These are phyloP conservation scores for Enteromius viviparus DNA, from an alignment of 2,797 vertebrate genomes.

Conservation along the genomic window DNA sequence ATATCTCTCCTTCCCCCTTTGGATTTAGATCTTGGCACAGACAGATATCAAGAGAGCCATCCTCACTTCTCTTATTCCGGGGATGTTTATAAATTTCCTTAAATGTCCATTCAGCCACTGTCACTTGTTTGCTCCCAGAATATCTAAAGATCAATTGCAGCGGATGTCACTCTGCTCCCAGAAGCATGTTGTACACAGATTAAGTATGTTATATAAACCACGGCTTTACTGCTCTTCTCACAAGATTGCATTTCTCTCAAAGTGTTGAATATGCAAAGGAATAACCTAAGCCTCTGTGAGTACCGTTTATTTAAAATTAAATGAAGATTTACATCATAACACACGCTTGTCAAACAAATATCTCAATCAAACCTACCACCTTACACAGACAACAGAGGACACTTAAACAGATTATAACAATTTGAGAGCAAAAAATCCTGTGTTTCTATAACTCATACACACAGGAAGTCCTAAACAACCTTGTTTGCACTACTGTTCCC, in stretches of 20 bases:
- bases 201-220: constrained; percentile 38
- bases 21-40: constrained; percentile 52
- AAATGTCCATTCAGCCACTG: constrained; percentile 51
- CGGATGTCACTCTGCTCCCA: constrained; percentile 44
- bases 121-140: constrained; percentile 52
- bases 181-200: constrained; percentile 43
- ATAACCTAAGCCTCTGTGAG: neutral
- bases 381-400: neutral
- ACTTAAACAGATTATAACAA: neutral
- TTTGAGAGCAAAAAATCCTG: neutral
- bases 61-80: constrained; percentile 39
- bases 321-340: neutral
- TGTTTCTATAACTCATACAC: neutral
- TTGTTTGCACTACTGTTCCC: constrained; percentile 37
- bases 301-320: constrained; percentile 17
- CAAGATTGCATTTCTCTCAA: constrained; percentile 8
- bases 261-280: constrained; percentile 30
- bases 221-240: constrained; percentile 10
- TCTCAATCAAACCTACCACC: neutral
- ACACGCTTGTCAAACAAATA: constrained; percentile 6
- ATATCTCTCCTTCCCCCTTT: constrained; percentile 48
- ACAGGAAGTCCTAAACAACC: constrained; percentile 36
- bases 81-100: constrained; percentile 57
- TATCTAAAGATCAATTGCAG: constrained; percentile 45
- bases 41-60: constrained; percentile 56